Percentiles rank a stretch among this genome's conserved stretches.
phyloP scores from a whole-genome alignment of 2,797 vertebrate species.

The Margarornis squamiger region DNA sequence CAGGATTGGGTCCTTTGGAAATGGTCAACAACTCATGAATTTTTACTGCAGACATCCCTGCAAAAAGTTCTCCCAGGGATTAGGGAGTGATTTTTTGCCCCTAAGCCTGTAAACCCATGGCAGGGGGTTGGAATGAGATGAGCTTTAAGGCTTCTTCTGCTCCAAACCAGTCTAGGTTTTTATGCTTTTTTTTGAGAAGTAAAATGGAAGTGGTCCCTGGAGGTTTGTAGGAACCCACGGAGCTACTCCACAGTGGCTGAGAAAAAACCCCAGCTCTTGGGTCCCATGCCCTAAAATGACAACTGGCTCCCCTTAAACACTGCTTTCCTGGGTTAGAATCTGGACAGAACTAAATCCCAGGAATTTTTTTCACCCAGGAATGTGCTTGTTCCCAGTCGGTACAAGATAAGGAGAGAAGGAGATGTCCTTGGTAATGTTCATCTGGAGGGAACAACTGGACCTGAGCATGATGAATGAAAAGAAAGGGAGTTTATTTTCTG shows the following conservation, averaged over 20 bases:
- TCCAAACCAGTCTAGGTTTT: too few relatives aligned
- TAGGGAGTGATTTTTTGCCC: not conserved
- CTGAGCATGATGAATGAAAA: not conserved
- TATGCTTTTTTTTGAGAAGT: not conserved
- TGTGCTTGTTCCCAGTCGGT: not conserved
- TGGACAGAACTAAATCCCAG: not conserved
- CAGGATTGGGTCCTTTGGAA: not conserved
- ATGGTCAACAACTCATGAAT: not conserved
- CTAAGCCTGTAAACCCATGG: not conserved
- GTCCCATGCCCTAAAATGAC: not conserved
- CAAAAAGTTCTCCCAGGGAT: not conserved
- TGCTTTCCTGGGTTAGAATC: not conserved
- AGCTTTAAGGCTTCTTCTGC: not conserved
- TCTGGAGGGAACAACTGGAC: not conserved
- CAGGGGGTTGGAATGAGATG: accelerated
- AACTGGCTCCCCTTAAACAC: not conserved
- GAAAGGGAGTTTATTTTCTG: constrained; percentile 37
- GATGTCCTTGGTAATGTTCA: not conserved
- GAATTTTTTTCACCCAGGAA: not conserved
- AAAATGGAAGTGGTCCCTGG: not conserved
- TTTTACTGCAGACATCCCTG: not conserved
- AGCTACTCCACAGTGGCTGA: not conserved
- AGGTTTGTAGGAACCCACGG: not conserved
- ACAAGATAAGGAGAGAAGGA: constrained; percentile 6
- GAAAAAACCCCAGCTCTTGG: not conserved